These are phyloP conservation scores for Cuculus canorus DNA, from an alignment of 2,797 vertebrate species.

Conservation along the genomic window DNA sequence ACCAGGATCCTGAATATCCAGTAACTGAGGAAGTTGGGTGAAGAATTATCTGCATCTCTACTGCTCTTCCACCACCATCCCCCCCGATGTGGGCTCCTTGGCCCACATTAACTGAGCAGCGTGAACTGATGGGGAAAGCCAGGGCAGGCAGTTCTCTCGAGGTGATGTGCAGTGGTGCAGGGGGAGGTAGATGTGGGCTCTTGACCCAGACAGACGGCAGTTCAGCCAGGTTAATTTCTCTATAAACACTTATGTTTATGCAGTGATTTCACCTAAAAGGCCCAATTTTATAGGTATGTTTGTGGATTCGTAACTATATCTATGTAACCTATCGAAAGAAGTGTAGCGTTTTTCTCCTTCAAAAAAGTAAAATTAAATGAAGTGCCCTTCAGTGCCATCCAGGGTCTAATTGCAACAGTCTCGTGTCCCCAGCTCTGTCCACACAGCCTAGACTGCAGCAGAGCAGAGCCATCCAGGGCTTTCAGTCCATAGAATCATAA, in stretches of 20 bases:
- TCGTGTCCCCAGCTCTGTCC: not conserved
- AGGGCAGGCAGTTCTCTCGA: not conserved
- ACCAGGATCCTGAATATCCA: not conserved
- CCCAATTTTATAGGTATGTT: not conserved
- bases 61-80: not conserved
- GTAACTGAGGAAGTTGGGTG: not conserved
- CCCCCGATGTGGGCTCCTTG: not conserved
- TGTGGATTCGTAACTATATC: not conserved
- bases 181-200: not conserved
- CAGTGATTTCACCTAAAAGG: not conserved
- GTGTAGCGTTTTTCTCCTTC: not conserved
- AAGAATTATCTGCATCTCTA: not conserved
- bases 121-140: not conserved
- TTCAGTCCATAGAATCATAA: not conserved
- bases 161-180: not conserved
- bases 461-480: not conserved
- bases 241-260: constrained; percentile 11
- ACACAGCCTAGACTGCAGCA: not conserved
- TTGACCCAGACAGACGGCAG: not conserved
- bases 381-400: not conserved
- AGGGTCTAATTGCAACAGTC: not conserved
- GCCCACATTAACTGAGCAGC: not conserved
- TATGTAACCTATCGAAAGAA: not conserved
- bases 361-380: not conserved
- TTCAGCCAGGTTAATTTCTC: not conserved